Percentiles rank a stretch among this genome's conserved stretches.
Conservation (phyloP, 2,888 invertebrate genomes). For the Drosophila kambysellisi region DNA sequence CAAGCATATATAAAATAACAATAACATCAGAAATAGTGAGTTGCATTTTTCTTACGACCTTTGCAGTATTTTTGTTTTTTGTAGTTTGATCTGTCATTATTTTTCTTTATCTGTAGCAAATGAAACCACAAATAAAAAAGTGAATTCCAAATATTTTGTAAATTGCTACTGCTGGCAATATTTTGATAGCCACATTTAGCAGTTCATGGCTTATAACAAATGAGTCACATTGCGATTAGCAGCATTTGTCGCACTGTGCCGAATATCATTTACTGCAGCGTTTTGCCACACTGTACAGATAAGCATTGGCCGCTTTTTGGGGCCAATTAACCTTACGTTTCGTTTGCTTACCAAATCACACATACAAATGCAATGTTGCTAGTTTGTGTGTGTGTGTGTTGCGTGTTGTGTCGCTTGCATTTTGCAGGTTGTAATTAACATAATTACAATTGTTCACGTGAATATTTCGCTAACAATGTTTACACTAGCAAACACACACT, state of each 20-base stretch:
- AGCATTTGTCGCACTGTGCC: slow-evolving; percentile 29
- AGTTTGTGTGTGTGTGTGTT: slow-evolving; percentile 20
- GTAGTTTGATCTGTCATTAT: neutral
- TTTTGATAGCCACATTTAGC: slow-evolving; percentile 1
- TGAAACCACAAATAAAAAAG: neutral
- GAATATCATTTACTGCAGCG: slow-evolving; percentile 6
- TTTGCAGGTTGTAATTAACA: slow-evolving; percentile 62
- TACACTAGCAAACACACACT: slow-evolving; percentile 8
- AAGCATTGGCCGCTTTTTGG: slow-evolving; percentile 47
- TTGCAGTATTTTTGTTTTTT: neutral
- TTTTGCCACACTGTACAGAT: slow-evolving; percentile 43
- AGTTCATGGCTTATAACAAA: neutral
- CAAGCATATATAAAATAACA: slow-evolving; percentile 25
- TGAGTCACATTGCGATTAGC: neutral
- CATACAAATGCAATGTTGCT: slow-evolving; percentile 1
- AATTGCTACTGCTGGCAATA: neutral
- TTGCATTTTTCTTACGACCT: neutral
- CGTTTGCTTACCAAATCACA: slow-evolving; percentile 32
- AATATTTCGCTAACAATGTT: slow-evolving; percentile 30
- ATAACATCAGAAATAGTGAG: slow-evolving; percentile 20
- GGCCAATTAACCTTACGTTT: slow-evolving; percentile 62
- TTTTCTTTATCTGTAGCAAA: neutral
- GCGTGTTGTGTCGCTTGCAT: slow-evolving; percentile 47
- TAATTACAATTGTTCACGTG: slow-evolving; percentile 55
- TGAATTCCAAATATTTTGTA: neutral